A percentile compares a stretch with the other conserved stretches of the same genome.
Evolutionary conservation across 2,888 invertebrate species (phyloP).

Genomic region (Andrena praecox): DNA sequence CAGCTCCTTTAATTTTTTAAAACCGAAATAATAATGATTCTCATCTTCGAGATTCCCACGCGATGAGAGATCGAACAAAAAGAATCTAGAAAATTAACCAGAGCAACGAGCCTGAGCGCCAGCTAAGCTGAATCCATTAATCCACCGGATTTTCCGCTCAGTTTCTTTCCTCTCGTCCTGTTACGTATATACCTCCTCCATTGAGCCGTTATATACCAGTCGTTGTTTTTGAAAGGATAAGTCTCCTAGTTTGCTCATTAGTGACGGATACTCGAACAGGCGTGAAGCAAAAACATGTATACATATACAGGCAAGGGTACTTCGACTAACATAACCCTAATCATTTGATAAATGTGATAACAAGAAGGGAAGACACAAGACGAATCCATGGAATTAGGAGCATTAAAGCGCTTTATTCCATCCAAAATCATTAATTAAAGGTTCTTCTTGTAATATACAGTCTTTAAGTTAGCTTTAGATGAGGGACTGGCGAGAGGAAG

Average conservation of each 20-base stretch:
- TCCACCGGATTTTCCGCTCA: conserved; percentile 1
- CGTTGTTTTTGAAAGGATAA: conserved; percentile 44
- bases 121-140: conserved; percentile 33
- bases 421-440: too few species aligned
- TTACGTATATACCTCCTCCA: conserved; percentile 20
- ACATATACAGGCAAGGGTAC: neutral
- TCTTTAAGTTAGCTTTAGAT: too few species aligned
- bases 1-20: neutral
- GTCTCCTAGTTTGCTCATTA: conserved; percentile 75
- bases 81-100: conserved; percentile 19
- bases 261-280: conserved; percentile 66
- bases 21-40: neutral
- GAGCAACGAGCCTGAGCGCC: conserved; percentile 7
- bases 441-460: too few species aligned
- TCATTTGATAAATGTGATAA: neutral
- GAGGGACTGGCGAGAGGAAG: too few species aligned
- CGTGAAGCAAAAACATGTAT: conserved; percentile 75
- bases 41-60: neutral
- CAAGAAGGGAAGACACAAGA: too few species aligned
- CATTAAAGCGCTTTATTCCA: too few species aligned
- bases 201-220: conserved; percentile 65
- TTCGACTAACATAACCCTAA: neutral
- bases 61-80: neutral
- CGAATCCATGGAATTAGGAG: too few species aligned
- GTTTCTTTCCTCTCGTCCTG: conserved; percentile 9